Evolutionary conservation across 2,113 vertebrate species (phyloP).

Genomic region (Muntiacus muntjak): DNA sequence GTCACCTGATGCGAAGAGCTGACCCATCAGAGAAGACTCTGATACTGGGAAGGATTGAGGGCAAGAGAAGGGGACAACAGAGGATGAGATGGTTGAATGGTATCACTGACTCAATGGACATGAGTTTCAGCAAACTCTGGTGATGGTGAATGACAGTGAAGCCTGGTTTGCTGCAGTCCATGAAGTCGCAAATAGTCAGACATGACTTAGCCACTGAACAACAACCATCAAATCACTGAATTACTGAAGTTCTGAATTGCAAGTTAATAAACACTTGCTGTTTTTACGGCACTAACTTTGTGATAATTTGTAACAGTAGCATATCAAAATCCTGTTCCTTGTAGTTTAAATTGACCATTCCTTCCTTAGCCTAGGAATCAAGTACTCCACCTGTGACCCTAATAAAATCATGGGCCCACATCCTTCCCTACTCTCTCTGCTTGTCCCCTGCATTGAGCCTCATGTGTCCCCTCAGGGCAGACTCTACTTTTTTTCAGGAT

Average conservation of each 20-base stretch:
- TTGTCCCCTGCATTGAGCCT: background rate
- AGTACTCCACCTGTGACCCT: background rate
- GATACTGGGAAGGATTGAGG: background rate
- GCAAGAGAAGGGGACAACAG: background rate
- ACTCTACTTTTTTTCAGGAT: background rate
- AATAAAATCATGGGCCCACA: background rate
- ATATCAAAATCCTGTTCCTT: background rate
- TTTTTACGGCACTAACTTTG: background rate
- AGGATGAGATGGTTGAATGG: background rate
- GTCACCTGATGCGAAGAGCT: background rate
- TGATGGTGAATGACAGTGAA: background rate
- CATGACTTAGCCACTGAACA: background rate
- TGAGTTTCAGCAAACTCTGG: background rate
- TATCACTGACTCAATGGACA: background rate
- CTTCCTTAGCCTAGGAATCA: background rate
- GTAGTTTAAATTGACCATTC: background rate
- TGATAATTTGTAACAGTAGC: background rate
- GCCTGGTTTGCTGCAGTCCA: background rate
- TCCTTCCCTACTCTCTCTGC: background rate
- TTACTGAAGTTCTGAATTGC: background rate
- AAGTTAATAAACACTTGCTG: background rate
- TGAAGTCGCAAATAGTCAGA: background rate
- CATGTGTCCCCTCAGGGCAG: background rate
- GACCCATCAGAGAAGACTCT: background rate
- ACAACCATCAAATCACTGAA: background rate